Evolutionary conservation across 2,888 invertebrate species (phyloP).

Genomic region (Zaprionus lineosus): DNA sequence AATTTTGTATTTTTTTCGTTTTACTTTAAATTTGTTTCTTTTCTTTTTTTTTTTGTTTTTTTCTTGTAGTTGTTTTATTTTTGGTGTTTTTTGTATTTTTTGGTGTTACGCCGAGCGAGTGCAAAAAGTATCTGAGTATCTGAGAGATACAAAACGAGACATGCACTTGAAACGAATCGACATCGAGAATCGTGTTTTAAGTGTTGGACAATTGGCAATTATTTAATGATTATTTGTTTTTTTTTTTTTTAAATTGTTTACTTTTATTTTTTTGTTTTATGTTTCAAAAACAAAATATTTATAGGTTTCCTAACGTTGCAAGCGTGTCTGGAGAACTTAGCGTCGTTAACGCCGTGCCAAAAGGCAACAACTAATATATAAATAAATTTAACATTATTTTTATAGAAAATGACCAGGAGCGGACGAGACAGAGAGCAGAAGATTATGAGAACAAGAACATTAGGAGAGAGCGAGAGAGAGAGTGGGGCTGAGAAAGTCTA

Average conservation of each 20-base stretch:
- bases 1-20: neutral
- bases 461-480: slow-evolving; percentile 1
- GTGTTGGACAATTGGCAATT: slow-evolving; percentile 36
- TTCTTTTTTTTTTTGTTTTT: neutral
- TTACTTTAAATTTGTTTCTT: neutral
- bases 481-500: neutral
- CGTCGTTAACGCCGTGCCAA: slow-evolving; percentile 67
- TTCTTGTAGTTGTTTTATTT: neutral
- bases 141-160: slow-evolving; percentile 39
- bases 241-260: slow-evolving; percentile 36
- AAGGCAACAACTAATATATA: slow-evolving; percentile 66
- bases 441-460: too few relatives aligned
- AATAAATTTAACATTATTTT: slow-evolving; percentile 53
- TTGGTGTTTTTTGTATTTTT: neutral
- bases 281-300: neutral
- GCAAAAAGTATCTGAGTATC: slow-evolving; percentile 32
- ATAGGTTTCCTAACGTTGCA: slow-evolving; percentile 37
- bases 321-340: too few relatives aligned
- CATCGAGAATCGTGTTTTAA: slow-evolving; percentile 26
- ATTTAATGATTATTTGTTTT: slow-evolving; percentile 24
- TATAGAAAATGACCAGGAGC: slow-evolving; percentile 40
- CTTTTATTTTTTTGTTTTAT: slow-evolving; percentile 12
- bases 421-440: neutral
- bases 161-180: slow-evolving; percentile 54
- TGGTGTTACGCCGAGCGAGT: slow-evolving; percentile 19